Base-by-base conservation (phyloP, 1,140 invertebrate genomes). In the Adoxophyes honmai region DNA sequence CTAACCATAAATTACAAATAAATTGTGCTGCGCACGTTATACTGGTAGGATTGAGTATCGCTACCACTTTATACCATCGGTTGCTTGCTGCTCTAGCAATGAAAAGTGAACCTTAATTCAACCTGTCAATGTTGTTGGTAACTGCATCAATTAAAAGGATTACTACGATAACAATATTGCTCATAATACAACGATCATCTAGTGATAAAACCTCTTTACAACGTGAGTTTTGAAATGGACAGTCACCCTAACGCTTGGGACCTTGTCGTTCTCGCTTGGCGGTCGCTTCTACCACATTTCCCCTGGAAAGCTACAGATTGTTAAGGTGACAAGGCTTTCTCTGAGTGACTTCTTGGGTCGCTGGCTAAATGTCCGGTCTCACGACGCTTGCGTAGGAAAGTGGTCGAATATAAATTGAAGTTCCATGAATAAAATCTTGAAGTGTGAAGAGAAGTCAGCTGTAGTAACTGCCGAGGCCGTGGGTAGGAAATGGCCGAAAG, bases 1-100 rank as follows among this genome's bases (percentile, higher is more conserved):
- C 4, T 70, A 65, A 70, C 62, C 74, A 68, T 79, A 79, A 79
- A 79, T 77, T 62, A 73, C 61, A 48, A 60, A 67, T 57, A 70
- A 72, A 74, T 66, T 67, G 66, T 57, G 42, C 21, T 73, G 59
- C 65, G 65, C 58, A 55, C 59, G 64, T 69, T 66, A 66, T 59
- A 60, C 64, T 38, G 54, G 48, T 68, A 64, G 65, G 63, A 66
- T 70, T 60, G 62, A 61, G 63, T 66, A 64, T 68, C 66, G 68
- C 75, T 78, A 78, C 72, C 60, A 62, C 55, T 73, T 64, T 55
- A 42, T 34, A 58, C 39, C 4, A 42, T 38, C 38, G 3, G 7
- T 34, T 48, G 21, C 10, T 48, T 21, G 21, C 42, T n/a, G n/a
- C 10, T 6, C 7, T 21, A 21, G 11, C 16, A 48, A 28, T 8